Evolutionary conservation across 64 coral and sea anemone species (phyloP).

Genomic region (Montipora capricornis): DNA sequence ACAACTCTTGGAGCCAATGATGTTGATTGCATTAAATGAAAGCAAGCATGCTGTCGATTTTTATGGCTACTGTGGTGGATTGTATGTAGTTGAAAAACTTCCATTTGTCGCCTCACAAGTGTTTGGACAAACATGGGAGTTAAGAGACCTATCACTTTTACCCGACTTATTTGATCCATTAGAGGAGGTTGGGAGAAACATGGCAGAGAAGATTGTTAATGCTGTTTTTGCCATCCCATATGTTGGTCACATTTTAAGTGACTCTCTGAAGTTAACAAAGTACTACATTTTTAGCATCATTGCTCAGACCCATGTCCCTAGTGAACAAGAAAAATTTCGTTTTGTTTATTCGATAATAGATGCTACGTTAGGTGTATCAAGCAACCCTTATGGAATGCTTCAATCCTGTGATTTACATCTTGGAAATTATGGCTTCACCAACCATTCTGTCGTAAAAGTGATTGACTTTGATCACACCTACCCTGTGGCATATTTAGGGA

Average conservation of each 20-base stretch:
- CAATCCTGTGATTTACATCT: slow-evolving; percentile 87
- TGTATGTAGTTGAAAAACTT: slow-evolving; percentile 82
- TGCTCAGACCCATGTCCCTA: slow-evolving; percentile 62
- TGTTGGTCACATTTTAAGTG: slow-evolving; percentile 8
- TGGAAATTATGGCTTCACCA: slow-evolving; percentile 89
- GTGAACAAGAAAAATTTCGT: slow-evolving; percentile 60
- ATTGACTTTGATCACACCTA: slow-evolving; percentile 71
- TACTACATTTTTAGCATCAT: slow-evolving; percentile 52
- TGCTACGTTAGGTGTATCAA: slow-evolving; percentile 53
- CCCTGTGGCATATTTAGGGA: slow-evolving; percentile 8
- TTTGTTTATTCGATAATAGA: slow-evolving; percentile 75
- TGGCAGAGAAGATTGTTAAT: neutral
- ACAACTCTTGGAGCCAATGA: slow-evolving; percentile 62
- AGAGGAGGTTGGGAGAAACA: slow-evolving; percentile 39
- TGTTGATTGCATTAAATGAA: slow-evolving; percentile 68
- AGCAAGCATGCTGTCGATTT: slow-evolving; percentile 77
- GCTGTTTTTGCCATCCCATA: neutral
- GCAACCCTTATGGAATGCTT: slow-evolving; percentile 74
- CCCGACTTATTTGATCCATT: slow-evolving; percentile 71
- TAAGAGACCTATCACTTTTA: slow-evolving; percentile 68
- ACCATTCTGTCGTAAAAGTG: slow-evolving; percentile 66
- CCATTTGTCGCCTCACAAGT: slow-evolving; percentile 55
- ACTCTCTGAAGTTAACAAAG: slow-evolving; percentile 25
- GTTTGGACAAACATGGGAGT: slow-evolving; percentile 36
- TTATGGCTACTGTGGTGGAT: slow-evolving; percentile 82